Percentiles rank a stretch among this genome's conserved stretches.
Evolutionary conservation across 30 jellyfish, hydroid and myxozoan species (phyloP).

Genomic region (Rhopilema esculentum): DNA sequence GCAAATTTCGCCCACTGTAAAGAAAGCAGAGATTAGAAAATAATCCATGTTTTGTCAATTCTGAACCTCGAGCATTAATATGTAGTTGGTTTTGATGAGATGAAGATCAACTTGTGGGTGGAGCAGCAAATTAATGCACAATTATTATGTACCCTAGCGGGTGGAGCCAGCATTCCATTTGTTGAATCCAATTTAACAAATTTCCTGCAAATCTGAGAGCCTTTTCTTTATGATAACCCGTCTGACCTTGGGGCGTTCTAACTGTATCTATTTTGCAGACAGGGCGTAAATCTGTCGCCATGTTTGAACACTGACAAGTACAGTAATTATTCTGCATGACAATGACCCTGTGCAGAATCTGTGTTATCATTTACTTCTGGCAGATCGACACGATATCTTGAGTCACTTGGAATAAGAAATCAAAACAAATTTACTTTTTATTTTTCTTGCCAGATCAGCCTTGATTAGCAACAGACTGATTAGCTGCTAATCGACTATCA

Average conservation of each 20-base stretch:
- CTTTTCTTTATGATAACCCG: not conserved
- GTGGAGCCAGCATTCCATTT: constrained; percentile 42
- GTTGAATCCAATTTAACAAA: constrained; percentile 32
- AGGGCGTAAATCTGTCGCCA: not conserved
- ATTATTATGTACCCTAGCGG: constrained; percentile 53
- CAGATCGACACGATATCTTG: no score
- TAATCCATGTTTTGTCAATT: constrained; percentile 32
- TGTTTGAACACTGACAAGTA: not conserved
- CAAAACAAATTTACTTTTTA: no score
- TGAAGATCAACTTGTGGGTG: constrained; percentile 38
- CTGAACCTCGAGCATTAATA: constrained; percentile 9
- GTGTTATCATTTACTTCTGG: no score
- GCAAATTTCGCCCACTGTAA: constrained; percentile 48
- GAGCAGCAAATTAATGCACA: constrained; percentile 36
- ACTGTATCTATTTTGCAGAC: not conserved
- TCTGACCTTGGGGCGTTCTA: not conserved
- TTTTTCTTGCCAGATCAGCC: no score
- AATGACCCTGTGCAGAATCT: no score
- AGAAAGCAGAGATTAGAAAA: constrained; percentile 47
- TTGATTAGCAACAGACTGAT: no score
- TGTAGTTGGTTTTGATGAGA: constrained; percentile 1
- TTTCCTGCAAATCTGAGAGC: constrained; percentile 48
- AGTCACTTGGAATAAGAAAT: no score
- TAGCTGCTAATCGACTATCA: no score
- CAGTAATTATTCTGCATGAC: not conserved